A percentile compares a stretch with the other conserved stretches of the same genome.
These are phyloP conservation scores for Malurus elegans DNA, from an alignment of 2,113 vertebrate genomes.

Conservation along the genomic window DNA sequence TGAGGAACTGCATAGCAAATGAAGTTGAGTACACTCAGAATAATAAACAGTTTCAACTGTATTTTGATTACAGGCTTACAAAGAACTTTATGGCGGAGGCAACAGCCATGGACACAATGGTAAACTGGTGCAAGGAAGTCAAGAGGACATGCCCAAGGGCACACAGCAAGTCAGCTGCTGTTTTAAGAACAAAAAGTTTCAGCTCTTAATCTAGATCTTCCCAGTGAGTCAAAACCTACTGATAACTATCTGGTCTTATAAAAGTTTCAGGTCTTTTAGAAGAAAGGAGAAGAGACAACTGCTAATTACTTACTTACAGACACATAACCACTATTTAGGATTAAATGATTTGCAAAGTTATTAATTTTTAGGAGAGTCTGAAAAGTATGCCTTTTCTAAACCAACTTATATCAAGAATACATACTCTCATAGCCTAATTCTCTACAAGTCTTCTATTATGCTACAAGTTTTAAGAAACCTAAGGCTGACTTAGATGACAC, in stretches of 20 bases:
- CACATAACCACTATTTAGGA: background rate
- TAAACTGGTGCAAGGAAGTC: background rate
- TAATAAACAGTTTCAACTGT: background rate
- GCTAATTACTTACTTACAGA: background rate
- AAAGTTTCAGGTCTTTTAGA: background rate
- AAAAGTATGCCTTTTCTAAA: background rate
- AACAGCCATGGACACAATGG: background rate
- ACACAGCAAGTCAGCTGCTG: background rate
- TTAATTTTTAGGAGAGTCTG: background rate
- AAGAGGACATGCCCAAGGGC: background rate
- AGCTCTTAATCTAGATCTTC: background rate
- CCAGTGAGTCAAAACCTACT: background rate
- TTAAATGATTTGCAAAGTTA: background rate
- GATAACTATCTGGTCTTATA: background rate
- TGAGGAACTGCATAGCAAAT: background rate
- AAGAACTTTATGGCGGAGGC: background rate
- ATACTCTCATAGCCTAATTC: background rate
- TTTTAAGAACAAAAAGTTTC: conserved; percentile 14
- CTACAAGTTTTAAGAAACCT: background rate
- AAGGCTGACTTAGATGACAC: background rate
- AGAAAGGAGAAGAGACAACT: background rate
- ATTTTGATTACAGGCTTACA: background rate
- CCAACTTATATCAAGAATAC: background rate
- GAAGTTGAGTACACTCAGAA: background rate
- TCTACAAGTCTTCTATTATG: background rate